These are phyloP conservation scores for Monodelphis domestica DNA, from an alignment of 2,797 vertebrate species.

Conservation along the genomic window DNA sequence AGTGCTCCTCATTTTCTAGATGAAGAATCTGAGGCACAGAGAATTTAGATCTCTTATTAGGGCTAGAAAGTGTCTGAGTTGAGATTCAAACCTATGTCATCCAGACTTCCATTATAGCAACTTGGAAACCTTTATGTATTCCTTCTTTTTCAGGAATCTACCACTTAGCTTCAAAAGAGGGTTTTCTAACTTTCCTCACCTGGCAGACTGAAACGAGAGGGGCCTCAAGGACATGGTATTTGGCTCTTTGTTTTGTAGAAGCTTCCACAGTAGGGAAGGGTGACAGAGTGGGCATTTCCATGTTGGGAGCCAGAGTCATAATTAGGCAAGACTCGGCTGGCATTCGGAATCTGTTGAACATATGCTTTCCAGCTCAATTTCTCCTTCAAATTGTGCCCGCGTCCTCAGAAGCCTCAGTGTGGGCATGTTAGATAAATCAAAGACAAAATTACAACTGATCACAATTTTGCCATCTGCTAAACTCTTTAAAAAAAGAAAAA, in stretches of 20 bases:
- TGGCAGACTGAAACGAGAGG: conserved; percentile 2
- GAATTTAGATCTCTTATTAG: neutral
- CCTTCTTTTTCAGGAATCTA: neutral
- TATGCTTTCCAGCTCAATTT: conserved; percentile 70
- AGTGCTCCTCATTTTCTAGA: neutral
- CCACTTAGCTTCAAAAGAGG: neutral
- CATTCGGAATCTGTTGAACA: conserved; percentile 64
- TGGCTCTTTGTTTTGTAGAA: conserved; percentile 43
- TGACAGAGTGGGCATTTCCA: conserved; percentile 48
- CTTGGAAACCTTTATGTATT: neutral
- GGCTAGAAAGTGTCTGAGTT: neutral
- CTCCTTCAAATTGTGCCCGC: conserved; percentile 67
- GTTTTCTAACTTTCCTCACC: neutral
- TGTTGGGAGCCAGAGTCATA: conserved; percentile 58
- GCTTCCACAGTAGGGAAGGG: conserved; percentile 35
- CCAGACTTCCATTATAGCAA: neutral
- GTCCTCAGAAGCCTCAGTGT: conserved; percentile 63
- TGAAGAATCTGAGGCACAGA: neutral
- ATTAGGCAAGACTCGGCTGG: conserved; percentile 62
- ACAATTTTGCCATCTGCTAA: conserved; percentile 71
- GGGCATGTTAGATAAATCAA: conserved; percentile 66
- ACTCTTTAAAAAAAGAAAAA: conserved; percentile 62
- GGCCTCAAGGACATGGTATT: neutral
- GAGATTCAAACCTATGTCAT: neutral
- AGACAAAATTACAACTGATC: conserved; percentile 73